Conservation (phyloP, 2,888 invertebrate species). For the Caprella mutica region DNA sequence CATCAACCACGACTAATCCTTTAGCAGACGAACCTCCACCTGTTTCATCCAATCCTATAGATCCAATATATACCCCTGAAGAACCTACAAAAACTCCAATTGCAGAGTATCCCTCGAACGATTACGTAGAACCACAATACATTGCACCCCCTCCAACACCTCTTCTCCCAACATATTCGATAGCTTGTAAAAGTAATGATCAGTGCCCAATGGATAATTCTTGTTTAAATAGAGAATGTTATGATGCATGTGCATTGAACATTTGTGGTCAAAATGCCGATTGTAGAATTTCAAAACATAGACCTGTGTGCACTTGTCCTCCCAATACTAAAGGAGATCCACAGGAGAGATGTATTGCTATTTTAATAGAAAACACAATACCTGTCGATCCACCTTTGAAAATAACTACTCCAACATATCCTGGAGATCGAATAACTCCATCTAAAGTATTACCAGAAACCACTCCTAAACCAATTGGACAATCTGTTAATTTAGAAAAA, state of each 20-base stretch:
- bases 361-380: not conserved
- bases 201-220: conserved; percentile 65
- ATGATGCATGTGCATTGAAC: conserved; percentile 55
- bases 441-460: too few species aligned
- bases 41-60: conserved; percentile 10
- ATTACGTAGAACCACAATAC: not conserved
- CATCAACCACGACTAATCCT: conserved; percentile 50
- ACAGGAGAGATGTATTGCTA: not conserved
- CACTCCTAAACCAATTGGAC: not conserved
- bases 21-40: conserved; percentile 13
- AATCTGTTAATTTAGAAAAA: not conserved
- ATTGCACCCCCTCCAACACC: not conserved
- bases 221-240: conserved; percentile 60
- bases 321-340: conserved; percentile 62
- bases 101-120: not conserved
- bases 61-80: conserved; percentile 68
- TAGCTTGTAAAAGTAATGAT: conserved; percentile 35
- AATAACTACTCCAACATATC: too few species aligned
- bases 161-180: conserved; percentile 11
- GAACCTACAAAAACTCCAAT: conserved; percentile 45
- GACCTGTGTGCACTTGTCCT: conserved; percentile 65
- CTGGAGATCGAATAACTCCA: too few species aligned
- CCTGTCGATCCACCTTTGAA: not conserved
- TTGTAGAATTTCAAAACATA: conserved; percentile 66
- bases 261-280: conserved; percentile 63